phyloP scores from a whole-genome alignment of 2,113 vertebrate species.

The Hippocampus comes region DNA sequence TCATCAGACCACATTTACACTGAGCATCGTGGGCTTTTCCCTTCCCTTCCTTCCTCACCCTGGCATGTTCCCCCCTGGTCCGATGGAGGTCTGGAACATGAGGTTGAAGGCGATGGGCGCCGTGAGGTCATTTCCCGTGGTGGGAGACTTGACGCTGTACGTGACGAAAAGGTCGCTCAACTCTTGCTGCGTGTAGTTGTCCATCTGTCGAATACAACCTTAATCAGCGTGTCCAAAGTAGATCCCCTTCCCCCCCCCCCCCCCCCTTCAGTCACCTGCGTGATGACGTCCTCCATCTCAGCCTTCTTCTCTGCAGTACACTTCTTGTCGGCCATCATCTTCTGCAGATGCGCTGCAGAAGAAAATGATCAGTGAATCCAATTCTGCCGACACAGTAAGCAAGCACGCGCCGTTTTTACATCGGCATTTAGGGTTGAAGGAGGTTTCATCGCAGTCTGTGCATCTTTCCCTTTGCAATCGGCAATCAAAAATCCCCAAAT shows the following conservation, averaged over 20 bases:
- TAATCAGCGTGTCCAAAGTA: neutral
- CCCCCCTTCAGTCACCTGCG: conserved; percentile 72
- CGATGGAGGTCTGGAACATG: conserved; percentile 98
- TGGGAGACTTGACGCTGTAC: conserved; percentile 92
- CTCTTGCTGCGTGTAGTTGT: conserved; percentile 91
- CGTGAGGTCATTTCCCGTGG: conserved; percentile 90
- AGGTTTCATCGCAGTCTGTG: neutral
- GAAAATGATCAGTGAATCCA: neutral
- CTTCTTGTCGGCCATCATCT: conserved; percentile 97
- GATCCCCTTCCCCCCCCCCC: too few relatives aligned
- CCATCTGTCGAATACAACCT: conserved; percentile 74
- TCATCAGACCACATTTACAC: too few relatives aligned
- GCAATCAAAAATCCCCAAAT: neutral
- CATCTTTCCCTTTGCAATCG: neutral
- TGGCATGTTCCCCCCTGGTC: conserved; percentile 93
- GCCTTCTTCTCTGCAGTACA: conserved; percentile 86
- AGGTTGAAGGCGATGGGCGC: conserved; percentile 93
- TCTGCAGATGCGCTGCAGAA: conserved; percentile 87
- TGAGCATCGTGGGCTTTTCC: neutral
- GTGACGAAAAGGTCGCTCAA: conserved; percentile 90
- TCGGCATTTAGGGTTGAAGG: neutral
- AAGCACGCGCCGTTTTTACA: neutral
- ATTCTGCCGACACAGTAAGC: neutral
- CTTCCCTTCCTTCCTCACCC: conserved; percentile 73
- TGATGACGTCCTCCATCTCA: conserved; percentile 91